Percentiles rank a stretch among this genome's conserved stretches.
phyloP scores from a whole-genome alignment of 1,140 invertebrate genomes.

The Galleria mellonella region DNA sequence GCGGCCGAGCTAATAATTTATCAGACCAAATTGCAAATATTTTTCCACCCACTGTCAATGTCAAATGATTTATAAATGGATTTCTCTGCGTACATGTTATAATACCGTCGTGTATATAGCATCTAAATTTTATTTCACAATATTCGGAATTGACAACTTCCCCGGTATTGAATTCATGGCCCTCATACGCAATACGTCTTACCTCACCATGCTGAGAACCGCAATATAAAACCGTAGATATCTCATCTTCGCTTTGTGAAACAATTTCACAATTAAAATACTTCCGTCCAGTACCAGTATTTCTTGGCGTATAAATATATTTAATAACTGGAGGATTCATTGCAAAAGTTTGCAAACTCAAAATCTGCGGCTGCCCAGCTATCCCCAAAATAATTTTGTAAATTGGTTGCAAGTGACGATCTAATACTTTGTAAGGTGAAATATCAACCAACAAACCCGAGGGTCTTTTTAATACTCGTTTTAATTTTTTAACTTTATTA shows the following conservation, averaged over 20 bases:
- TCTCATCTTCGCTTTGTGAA: conserved; percentile 50
- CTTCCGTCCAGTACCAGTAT: conserved; percentile 66
- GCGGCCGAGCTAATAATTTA: conserved; percentile 36
- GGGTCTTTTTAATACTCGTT: conserved; percentile 68
- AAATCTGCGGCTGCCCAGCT: conserved; percentile 52
- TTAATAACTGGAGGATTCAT: conserved; percentile 42
- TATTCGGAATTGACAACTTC: conserved; percentile 74
- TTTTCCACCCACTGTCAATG: conserved; percentile 69
- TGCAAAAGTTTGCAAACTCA: conserved; percentile 57
- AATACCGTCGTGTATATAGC: conserved; percentile 80
- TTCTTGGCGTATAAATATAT: conserved; percentile 40
- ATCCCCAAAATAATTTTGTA: conserved; percentile 73
- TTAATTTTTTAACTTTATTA: conserved; percentile 64
- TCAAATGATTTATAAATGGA: conserved; percentile 68
- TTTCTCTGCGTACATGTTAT: conserved; percentile 75
- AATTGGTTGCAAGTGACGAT: conserved; percentile 76
- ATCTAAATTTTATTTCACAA: conserved; percentile 59
- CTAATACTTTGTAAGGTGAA: conserved; percentile 75
- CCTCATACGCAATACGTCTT: conserved; percentile 75
- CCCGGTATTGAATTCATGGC: conserved; percentile 76
- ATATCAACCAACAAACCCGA: conserved; percentile 73
- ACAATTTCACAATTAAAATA: conserved; percentile 50
- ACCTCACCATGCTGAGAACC: conserved; percentile 72
- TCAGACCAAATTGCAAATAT: conserved; percentile 65
- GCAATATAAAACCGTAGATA: conserved; percentile 50